Evolutionary conservation across 1,140 invertebrate genomes (phyloP), one percentile per base, ranked within the genome.

Genomic region (Bombus soroeensis): DNA sequence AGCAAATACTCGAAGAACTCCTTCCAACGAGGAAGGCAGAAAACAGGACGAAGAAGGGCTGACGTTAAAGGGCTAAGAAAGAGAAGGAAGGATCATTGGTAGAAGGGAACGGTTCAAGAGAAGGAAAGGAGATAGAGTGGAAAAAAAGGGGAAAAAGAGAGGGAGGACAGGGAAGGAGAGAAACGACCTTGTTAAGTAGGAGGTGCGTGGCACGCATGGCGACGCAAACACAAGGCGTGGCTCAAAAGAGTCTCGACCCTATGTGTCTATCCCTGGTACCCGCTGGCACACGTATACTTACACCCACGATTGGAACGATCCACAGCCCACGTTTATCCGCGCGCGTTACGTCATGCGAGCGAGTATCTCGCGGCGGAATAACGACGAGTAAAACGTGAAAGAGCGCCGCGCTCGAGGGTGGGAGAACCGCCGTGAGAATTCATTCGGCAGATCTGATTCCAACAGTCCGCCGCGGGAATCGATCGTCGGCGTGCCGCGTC

Each of bases 121-220:
- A 22, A 32, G n/a, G n/a, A n/a, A n/a, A 71, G 4, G 70, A 41
- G 18, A 43, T 37, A 41, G 53, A 57, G 43, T 37, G 34, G 22
- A 5, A 10, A 47, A 47, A 73, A 32, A 22, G 9, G 22, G 5
- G 22, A n/a, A 84, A 76, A 74, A 80, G 81, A 73, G 85, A 77
- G 82, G 84, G 81, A 85, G 66, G 75, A n/a, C 10, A 77, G 37
- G 43, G 77, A 77, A 41, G 53, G 76, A 86, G 70, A 74, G 37
- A 85, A 82, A 77, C 76, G 84, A 78, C 70, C 89, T 93, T 80
- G 93, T 93, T 93, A 93, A 93, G 94, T 94, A 93, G 94, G 92
- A 94, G 93, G 93, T 94, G 93, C 93, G 94, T 93, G 94, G 92
- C 93, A 94, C 93, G 94, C 94, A 95, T 94, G 94, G 93, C 93